A percentile compares a stretch with the other conserved stretches of the same genome.
These are phyloP conservation scores for Mustela nigripes DNA, from an alignment of 2,113 vertebrate genomes.

Conservation along the genomic window DNA sequence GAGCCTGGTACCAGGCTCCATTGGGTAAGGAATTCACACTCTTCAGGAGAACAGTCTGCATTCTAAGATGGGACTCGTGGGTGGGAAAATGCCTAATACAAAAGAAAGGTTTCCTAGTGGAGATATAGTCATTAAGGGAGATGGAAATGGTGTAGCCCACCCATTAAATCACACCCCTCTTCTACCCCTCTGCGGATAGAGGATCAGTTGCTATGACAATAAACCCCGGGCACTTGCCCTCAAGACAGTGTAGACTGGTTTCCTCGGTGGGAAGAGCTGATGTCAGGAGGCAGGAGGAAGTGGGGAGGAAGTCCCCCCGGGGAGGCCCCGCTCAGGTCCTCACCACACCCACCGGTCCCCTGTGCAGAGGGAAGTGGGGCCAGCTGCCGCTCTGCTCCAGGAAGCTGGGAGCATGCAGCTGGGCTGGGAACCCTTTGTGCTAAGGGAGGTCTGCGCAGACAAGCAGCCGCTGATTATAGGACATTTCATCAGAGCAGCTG, in stretches of 20 bases:
- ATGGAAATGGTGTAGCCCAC: slow-evolving; percentile 13
- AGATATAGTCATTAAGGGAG: slow-evolving; percentile 4
- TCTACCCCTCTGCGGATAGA: not conserved
- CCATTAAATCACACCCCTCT: slow-evolving; percentile 48
- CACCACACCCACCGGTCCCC: not conserved
- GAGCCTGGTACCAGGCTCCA: not conserved
- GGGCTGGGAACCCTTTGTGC: slow-evolving; percentile 76
- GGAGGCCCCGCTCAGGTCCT: not conserved
- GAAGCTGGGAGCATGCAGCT: slow-evolving; percentile 72
- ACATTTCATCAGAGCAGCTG: slow-evolving; percentile 81
- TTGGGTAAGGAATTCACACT: not conserved
- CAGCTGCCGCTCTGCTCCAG: slow-evolving; percentile 42
- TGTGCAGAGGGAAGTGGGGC: slow-evolving; percentile 48
- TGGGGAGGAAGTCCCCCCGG: not conserved
- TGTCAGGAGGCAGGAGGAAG: slow-evolving; percentile 10
- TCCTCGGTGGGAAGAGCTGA: not conserved
- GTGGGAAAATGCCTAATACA: not conserved
- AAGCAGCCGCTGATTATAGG: slow-evolving; percentile 74
- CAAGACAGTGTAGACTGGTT: slow-evolving; percentile 3
- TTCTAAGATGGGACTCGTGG: not conserved
- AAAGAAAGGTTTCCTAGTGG: not conserved
- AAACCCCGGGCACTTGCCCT: slow-evolving; percentile 42
- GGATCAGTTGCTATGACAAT: slow-evolving; percentile 56
- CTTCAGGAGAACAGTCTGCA: not conserved
- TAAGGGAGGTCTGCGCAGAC: slow-evolving; percentile 70